Evolutionary conservation across 2,888 invertebrate species (phyloP).

Genomic region (Plusia festucae): DNA sequence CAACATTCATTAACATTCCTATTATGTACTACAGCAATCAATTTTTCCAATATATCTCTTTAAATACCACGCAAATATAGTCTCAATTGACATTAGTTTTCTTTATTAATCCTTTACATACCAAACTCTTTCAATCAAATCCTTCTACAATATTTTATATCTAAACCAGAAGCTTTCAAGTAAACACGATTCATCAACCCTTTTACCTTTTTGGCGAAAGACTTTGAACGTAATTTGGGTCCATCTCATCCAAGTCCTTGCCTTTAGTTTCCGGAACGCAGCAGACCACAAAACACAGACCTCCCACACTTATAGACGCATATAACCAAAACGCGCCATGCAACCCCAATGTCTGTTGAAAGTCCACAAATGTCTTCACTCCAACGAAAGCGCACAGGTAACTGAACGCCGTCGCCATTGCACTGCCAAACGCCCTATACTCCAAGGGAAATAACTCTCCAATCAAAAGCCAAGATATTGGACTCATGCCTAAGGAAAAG

Average conservation of each 20-base stretch:
- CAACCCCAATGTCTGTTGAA: constrained; percentile 92
- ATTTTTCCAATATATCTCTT: constrained; percentile 3
- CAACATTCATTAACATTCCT: neutral
- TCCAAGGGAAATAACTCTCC: constrained; percentile 95
- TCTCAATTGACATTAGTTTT: constrained; percentile 11
- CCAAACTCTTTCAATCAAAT: neutral
- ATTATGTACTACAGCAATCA: neutral
- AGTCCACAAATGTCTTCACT: constrained; percentile 96
- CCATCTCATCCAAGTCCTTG: constrained; percentile 96
- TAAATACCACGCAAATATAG: neutral
- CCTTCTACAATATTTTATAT: constrained; percentile 37
- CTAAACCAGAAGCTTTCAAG: constrained; percentile 53
- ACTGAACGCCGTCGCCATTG: constrained; percentile 95
- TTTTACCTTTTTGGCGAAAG: constrained; percentile 84
- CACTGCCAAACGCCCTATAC: constrained; percentile 95
- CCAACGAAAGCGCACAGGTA: constrained; percentile 96
- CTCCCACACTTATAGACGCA: constrained; percentile 94
- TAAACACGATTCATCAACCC: constrained; percentile 45
- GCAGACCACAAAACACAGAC: constrained; percentile 95
- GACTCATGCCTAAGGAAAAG: constrained; percentile 96
- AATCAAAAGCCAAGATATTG: constrained; percentile 95
- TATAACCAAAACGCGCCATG: constrained; percentile 97
- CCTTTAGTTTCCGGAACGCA: constrained; percentile 98
- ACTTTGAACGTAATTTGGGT: constrained; percentile 90
- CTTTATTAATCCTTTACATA: constrained; percentile 6